Evolutionary conservation across 1,140 invertebrate genomes (phyloP).

Genomic region (Odontomachus brunneus): DNA sequence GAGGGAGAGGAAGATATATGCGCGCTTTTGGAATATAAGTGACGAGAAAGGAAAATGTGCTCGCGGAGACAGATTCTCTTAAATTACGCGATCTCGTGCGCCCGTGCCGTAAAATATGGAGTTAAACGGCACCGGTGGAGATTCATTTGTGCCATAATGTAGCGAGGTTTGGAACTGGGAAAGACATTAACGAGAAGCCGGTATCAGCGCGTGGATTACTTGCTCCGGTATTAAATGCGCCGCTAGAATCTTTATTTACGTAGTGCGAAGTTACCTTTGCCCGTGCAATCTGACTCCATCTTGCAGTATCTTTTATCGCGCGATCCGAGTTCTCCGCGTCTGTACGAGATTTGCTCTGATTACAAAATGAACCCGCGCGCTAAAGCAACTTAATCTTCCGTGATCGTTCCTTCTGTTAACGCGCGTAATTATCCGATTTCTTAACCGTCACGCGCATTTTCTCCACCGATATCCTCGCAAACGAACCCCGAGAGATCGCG

Average conservation of each 20-base stretch:
- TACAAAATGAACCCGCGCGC: slow-evolving; percentile 34
- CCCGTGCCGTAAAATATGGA: background rate
- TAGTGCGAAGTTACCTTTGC: slow-evolving; percentile 20
- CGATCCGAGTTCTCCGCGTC: slow-evolving; percentile 33
- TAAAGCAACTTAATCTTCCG: slow-evolving; percentile 22
- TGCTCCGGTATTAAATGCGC: slow-evolving; percentile 20
- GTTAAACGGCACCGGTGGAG: background rate
- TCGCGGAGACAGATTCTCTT: too few relatives aligned
- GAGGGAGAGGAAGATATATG: too few relatives aligned
- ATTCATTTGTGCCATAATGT: background rate
- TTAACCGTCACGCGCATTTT: slow-evolving; percentile 2
- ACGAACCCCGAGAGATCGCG: background rate
- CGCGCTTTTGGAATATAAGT: too few relatives aligned
- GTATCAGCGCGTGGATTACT: background rate
- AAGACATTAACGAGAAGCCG: slow-evolving; percentile 7
- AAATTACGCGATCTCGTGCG: slow-evolving; percentile 21
- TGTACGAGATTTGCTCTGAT: background rate
- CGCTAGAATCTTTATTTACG: slow-evolving; percentile 32
- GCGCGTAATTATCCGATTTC: slow-evolving; percentile 29
- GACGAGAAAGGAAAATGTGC: too few relatives aligned
- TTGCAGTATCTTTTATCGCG: slow-evolving; percentile 30
- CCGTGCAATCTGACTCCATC: slow-evolving; percentile 22
- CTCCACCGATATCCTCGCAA: background rate
- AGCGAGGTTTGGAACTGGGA: slow-evolving; percentile 5
- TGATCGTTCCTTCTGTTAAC: slow-evolving; percentile 38